Conservation (phyloP, 2,888 invertebrate species). For the Pseudanteris insignis region DNA sequence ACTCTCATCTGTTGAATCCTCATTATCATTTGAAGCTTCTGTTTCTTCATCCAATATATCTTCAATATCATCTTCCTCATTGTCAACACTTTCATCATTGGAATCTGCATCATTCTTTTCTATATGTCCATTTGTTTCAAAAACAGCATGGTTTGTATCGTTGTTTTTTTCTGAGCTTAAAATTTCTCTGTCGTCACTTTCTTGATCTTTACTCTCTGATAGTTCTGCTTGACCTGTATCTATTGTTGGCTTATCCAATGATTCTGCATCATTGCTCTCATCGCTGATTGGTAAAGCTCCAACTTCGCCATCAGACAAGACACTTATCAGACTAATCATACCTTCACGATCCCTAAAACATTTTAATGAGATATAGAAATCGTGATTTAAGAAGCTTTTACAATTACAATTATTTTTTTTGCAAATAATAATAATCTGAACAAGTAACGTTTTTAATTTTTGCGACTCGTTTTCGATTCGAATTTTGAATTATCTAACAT, state of each 20-base stretch:
- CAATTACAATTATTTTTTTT: too few species aligned
- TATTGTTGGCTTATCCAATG: conserved; percentile 68
- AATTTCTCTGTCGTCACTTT: conserved; percentile 51
- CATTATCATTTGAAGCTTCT: conserved; percentile 17
- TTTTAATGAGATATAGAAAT: background rate
- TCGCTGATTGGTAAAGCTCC: conserved; percentile 72
- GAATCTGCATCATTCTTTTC: conserved; percentile 47
- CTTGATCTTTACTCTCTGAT: conserved; percentile 46
- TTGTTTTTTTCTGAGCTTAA: conserved; percentile 46
- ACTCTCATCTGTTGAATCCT: conserved; percentile 1
- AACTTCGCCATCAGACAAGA: conserved; percentile 77
- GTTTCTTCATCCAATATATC: conserved; percentile 19
- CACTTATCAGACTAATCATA: conserved; percentile 79
- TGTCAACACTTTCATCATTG: conserved; percentile 27
- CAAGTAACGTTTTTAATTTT: too few species aligned
- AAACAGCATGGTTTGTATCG: too few species aligned
- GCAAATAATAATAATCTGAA: too few species aligned
- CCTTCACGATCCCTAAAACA: conserved; percentile 80
- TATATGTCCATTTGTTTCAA: conserved; percentile 43
- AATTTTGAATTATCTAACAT: too few species aligned
- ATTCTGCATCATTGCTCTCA: conserved; percentile 73
- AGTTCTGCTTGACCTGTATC: conserved; percentile 69
- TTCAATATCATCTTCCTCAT: conserved; percentile 23
- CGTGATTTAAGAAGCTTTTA: background rate
- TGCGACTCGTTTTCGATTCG: too few species aligned